Conservation (phyloP, 2,888 invertebrate species). For the Nasonia oneida region DNA sequence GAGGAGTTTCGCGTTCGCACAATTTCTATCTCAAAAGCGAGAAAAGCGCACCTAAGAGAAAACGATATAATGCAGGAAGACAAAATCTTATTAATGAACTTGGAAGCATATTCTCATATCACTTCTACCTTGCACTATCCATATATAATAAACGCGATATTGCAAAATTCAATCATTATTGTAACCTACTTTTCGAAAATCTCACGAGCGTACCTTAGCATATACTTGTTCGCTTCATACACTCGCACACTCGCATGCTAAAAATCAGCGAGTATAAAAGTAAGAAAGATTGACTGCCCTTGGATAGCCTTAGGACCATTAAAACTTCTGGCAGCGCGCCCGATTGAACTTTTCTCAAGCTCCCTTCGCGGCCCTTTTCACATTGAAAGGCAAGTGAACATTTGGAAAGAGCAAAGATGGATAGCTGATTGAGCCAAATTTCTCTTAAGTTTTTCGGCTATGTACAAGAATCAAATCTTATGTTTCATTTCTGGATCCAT, state of each 20-base stretch:
- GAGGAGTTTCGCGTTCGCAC: not conserved
- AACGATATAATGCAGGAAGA: not conserved
- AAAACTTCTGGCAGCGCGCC: conserved; percentile 1
- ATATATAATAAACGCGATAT: too few species aligned
- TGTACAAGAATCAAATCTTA: not conserved
- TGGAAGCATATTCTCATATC: not conserved
- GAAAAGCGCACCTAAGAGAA: not conserved
- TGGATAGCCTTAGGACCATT: not conserved
- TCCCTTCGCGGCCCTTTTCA: not conserved
- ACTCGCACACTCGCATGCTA: too few species aligned
- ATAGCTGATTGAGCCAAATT: conserved; percentile 18
- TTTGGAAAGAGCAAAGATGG: not conserved
- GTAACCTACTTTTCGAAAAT: too few species aligned
- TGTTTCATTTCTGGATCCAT: not conserved
- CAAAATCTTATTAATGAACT: not conserved
- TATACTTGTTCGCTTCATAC: too few species aligned
- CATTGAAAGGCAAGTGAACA: conserved; percentile 12
- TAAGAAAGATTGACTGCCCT: not conserved
- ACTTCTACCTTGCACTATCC: not conserved
- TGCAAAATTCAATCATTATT: too few species aligned
- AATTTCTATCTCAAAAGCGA: not conserved
- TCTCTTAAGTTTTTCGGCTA: not conserved
- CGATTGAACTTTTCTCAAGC: conserved; percentile 14
- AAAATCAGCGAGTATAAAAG: not conserved
- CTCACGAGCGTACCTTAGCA: too few species aligned